phyloP scores from a whole-genome alignment of 64 coral and sea anemone species.

The Montipora efflorescens region DNA sequence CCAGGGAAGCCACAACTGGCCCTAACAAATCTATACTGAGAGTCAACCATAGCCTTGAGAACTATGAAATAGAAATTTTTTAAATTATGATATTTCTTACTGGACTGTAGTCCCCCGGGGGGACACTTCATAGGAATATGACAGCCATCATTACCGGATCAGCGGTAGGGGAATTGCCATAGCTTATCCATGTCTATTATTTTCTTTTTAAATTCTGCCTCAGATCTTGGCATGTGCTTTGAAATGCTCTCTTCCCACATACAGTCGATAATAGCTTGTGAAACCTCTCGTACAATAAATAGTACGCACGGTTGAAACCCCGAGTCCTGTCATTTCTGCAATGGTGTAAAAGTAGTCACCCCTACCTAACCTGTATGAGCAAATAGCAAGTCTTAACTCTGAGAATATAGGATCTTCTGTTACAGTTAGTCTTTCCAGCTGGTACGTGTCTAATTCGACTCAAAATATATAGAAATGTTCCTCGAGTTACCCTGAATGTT shows the following conservation, averaged over 20 bases:
- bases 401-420: constrained; percentile 10
- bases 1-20: constrained; percentile 49
- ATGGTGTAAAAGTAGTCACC: too few species aligned
- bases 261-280: too few species aligned
- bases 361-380: too few species aligned
- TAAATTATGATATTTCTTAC: constrained; percentile 47
- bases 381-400: background rate
- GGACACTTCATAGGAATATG: constrained; percentile 49
- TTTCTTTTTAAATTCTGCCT: too few species aligned
- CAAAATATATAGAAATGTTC: constrained; percentile 19
- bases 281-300: too few species aligned
- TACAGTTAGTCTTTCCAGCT: constrained; percentile 12
- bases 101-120: constrained; percentile 24
- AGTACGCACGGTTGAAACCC: too few species aligned
- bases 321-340: too few species aligned
- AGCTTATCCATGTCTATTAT: too few species aligned
- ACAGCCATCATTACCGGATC: too few species aligned
- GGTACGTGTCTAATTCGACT: background rate
- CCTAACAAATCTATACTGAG: constrained; percentile 44
- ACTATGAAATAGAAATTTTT: constrained; percentile 60
- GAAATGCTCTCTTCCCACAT: too few species aligned
- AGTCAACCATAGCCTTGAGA: constrained; percentile 48
- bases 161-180: too few species aligned
- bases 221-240: too few species aligned
- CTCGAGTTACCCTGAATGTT: constrained; percentile 35